Base-by-base conservation (phyloP, 2,797 vertebrate genomes). In the Enteromius treurensis region DNA sequence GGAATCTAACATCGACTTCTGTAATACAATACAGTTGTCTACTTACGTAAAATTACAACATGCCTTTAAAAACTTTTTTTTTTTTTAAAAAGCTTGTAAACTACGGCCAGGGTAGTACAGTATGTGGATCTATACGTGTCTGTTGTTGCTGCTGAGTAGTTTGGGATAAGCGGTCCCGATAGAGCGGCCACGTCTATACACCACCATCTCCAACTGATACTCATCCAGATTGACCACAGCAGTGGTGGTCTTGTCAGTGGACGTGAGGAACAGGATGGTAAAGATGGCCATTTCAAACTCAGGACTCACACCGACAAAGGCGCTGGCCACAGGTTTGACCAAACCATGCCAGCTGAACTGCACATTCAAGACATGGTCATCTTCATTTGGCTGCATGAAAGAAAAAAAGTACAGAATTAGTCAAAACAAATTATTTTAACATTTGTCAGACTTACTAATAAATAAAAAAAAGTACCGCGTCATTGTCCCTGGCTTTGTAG, bases 211-310 rank as follows among this genome's bases (percentile, higher is more conserved):
- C 80, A 96, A 87, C 87, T 95, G 93, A 51, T 94, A 95, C 84
- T 95, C 93, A 71, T 96, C 95, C 55, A 94, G 92, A 85, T 91
- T 94, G 84, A 95, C 95, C 64, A 90, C 80, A 42, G 92, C 93
- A 0, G 26, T 88, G 80, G 94, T 94, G 85, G 90, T 92, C 78
- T 89, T 94, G 84, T 94, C 93, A 1, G 92, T 93, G 88, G 89
- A 92, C 71, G 93, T 91, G 82, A 96, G 94, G 89, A 96, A 96
- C 86, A 95, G 15, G 26, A 96, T 29, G 17, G 95, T 97, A 90
- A 96, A 97, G 76, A 97, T 5, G 0, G 95, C 94, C 90, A 97
- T 94, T 87, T 97, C 95, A 2, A 97, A 96, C 91, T 96, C 96
- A 0, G 94, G 96, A 88, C 96, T 97, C 87, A 96, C 95, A 3